Base-by-base conservation (phyloP, 2,888 invertebrate genomes). In the Mythimna albipuncta region DNA sequence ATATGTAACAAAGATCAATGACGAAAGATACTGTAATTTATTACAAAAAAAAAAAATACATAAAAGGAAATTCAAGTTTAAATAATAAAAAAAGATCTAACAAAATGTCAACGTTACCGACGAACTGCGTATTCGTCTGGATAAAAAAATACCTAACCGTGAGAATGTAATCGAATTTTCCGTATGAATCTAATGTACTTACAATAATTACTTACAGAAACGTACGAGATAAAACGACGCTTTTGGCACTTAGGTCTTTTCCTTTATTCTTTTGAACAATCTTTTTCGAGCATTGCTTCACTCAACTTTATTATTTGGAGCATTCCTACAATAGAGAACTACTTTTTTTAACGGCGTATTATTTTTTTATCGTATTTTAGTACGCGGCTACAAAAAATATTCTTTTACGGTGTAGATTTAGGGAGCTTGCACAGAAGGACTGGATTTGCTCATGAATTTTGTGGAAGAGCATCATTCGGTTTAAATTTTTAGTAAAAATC, bases 181-280 rank as follows among this genome's bases (percentile, higher is more conserved):
- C 71, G 32, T 78, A 86, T 72, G 86, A 86, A 69, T 75, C 82
- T 87, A 78, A 85, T 84, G 78, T 87, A 88, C 78, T 85, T 85
- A 85, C 71, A 70, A 79, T 84, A 85, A 83, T 83, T 72, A 83
- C 84, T 84, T 85, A 85, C 80, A 67, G 79, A 84, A 85, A 84
- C 85, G 85, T 85, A 84, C 85, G 81, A 84, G 84, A 78, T 85
- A 83, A 88, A 89, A 89, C 89, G 87, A 92, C 90, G 89, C 89
- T 94, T 81, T 95, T 95, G 95, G 95, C 95, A 95, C 95, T 94
- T 94, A 90, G 91, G 93, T 93, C 91, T 89, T 91, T 87, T 81
- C 78, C 77, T 77, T 79, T 75, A 72, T 79, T 71, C 75, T 59
- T 75, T 81, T 71, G 72, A 82, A 79, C 79, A 83, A 77, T 82